A percentile compares a stretch with the other conserved stretches of the same genome.
Evolutionary conservation across 2,113 vertebrate genomes (phyloP).

Genomic region (Oostethus manadensis): DNA sequence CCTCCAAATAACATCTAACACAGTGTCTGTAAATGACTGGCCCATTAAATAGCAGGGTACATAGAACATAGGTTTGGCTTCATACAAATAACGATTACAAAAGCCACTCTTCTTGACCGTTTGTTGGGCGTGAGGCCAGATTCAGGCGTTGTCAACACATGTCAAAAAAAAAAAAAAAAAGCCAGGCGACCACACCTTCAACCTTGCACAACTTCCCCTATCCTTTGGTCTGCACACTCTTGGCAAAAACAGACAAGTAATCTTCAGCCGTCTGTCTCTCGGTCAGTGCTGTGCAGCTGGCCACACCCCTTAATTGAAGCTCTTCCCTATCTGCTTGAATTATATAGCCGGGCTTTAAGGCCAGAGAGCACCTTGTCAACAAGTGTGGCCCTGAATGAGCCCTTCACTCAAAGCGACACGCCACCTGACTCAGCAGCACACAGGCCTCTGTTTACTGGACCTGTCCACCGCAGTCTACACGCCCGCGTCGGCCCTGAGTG

Average conservation of each 20-base stretch:
- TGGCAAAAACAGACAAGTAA: slow-evolving; percentile 43
- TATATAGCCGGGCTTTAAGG: slow-evolving; percentile 40
- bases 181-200: slow-evolving; percentile 54
- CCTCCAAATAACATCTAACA: slow-evolving; percentile 7
- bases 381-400: slow-evolving; percentile 52
- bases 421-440: slow-evolving; percentile 59
- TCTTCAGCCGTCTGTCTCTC: slow-evolving; percentile 13
- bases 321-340: slow-evolving; percentile 52
- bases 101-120: slow-evolving; percentile 36
- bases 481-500: slow-evolving; percentile 30
- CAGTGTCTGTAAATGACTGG: slow-evolving; percentile 5
- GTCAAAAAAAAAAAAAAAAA: slow-evolving; percentile 21
- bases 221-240: slow-evolving; percentile 29
- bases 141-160: slow-evolving; percentile 22
- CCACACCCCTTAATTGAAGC: slow-evolving; percentile 42
- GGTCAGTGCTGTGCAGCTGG: slow-evolving; percentile 14
- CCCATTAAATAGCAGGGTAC: not conserved
- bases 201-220: slow-evolving; percentile 62
- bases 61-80: not conserved
- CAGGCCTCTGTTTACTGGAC: slow-evolving; percentile 52
- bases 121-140: slow-evolving; percentile 51
- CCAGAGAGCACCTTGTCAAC: slow-evolving; percentile 54
- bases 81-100: not conserved
- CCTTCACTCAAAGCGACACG: slow-evolving; percentile 56
- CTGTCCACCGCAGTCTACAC: slow-evolving; percentile 63